These are phyloP conservation scores for Protonibea diacanthus DNA, from an alignment of 2,797 vertebrate genomes.

Conservation along the genomic window DNA sequence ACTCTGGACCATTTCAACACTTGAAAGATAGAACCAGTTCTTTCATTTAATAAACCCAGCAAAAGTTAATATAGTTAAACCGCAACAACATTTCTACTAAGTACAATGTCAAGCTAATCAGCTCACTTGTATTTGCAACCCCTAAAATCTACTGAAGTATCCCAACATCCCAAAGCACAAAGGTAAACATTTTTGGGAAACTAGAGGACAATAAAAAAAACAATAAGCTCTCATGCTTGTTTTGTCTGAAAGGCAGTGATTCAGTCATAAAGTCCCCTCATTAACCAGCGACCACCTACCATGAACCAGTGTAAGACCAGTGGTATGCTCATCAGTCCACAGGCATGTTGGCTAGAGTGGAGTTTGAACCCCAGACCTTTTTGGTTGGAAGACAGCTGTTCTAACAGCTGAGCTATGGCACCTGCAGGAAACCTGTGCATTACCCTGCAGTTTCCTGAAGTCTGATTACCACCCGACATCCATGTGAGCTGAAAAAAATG, in stretches of 20 bases:
- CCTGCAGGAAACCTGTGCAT: background rate
- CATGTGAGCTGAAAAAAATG: background rate
- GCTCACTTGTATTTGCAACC: background rate
- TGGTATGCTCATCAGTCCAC: background rate
- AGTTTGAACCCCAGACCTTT: background rate
- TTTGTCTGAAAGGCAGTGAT: background rate
- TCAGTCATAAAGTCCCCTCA: background rate
- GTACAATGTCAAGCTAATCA: background rate
- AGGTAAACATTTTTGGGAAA: background rate
- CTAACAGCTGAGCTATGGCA: conserved; percentile 7
- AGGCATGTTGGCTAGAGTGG: background rate
- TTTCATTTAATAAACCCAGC: background rate
- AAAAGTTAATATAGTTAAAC: background rate
- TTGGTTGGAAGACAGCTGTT: conserved; percentile 1
- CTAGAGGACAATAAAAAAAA: too few species aligned
- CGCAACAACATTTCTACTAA: background rate
- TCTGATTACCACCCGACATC: conserved; percentile 1
- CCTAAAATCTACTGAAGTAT: too few species aligned
- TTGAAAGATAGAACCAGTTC: background rate
- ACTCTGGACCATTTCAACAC: background rate
- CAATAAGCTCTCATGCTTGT: background rate
- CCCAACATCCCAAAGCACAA: too few species aligned
- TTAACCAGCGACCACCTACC: background rate
- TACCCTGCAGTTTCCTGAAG: background rate
- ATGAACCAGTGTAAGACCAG: background rate